These are phyloP conservation scores for Poeciliopsis gracilis DNA, from an alignment of 2,797 vertebrate species.

Conservation along the genomic window DNA sequence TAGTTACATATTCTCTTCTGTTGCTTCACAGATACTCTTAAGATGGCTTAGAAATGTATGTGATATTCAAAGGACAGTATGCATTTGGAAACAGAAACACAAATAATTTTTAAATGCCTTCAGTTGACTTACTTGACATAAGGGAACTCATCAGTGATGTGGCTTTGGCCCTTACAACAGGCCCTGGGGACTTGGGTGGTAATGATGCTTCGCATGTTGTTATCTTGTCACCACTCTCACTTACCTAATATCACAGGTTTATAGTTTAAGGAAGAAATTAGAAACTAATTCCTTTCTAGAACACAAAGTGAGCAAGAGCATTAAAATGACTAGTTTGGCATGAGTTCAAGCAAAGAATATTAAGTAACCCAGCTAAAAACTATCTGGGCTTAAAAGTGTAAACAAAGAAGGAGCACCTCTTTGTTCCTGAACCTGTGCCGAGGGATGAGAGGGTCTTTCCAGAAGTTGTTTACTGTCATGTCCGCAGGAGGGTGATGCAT, in stretches of 20 bases:
- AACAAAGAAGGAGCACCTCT: slow-evolving; percentile 80
- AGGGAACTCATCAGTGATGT: slow-evolving; percentile 90
- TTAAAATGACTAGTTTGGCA: background rate
- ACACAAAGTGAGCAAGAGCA: slow-evolving; percentile 2
- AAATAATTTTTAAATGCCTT: background rate
- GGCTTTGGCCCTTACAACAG: slow-evolving; percentile 82
- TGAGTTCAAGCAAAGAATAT: background rate
- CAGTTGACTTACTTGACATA: slow-evolving; percentile 88
- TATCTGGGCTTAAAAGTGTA: background rate
- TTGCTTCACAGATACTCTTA: background rate
- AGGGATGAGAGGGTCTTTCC: slow-evolving; percentile 92
- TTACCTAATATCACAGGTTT: slow-evolving; percentile 64
- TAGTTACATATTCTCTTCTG: background rate
- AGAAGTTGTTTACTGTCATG: slow-evolving; percentile 83
- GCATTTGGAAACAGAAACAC: background rate
- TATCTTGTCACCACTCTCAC: slow-evolving; percentile 48
- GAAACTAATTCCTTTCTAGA: slow-evolving; percentile 29
- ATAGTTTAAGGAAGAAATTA: slow-evolving; percentile 17
- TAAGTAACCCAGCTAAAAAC: slow-evolving; percentile 3
- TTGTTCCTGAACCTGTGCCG: slow-evolving; percentile 89
- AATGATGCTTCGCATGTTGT: slow-evolving; percentile 43
- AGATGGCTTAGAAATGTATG: background rate
- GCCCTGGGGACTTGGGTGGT: slow-evolving; percentile 53
- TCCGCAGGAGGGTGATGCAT: slow-evolving; percentile 91
- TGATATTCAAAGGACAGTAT: background rate